Evolutionary conservation across 2,888 invertebrate genomes (phyloP), one percentile per base, ranked within the genome.

Genomic region (Rhorus exstirpatorius): DNA sequence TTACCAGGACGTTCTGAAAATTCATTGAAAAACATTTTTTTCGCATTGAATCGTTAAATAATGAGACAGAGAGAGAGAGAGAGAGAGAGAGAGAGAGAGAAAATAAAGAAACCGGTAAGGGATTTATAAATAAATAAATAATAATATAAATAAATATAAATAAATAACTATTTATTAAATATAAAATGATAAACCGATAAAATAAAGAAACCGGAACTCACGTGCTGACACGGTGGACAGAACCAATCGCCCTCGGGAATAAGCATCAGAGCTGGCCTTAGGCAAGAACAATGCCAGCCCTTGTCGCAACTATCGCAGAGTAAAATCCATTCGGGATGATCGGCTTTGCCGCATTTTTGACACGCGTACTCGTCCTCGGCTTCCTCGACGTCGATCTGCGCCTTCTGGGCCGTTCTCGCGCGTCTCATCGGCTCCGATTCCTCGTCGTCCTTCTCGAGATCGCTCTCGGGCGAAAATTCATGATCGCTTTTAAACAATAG

Each of bases 211-310:
- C 7, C 26, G n/a, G n/a, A 85, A 93, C 97, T 95, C 89, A 97
- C 97, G 93, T 99, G 99, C 93, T 98, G 97, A 93, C 99, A 99
- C 0, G 97, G 97, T 38, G 99, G 99, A 93, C 99, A 99, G 93
- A 96, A 98, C 99, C 99, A 99, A 93, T 99, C 97, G 0, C 99
- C 99, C 91, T 98, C 98, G 0, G 99, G 99, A 88, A 99, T 97
- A 35, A 97, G 95, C 93, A 99, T 96, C 51, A 99, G 95, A 79
- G 98, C 96, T 0, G 99, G 99, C 83, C 97, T 95, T 46, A 99
- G 95, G 91, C 99, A 99, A 53, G 97, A 97, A 82, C 98, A 99
- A 94, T 99, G 99, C 96, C 98, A 99, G n/a, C 99, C 99, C 83
- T 95, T 96, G 93, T 99, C 99, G 93, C 99, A 99, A 85, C 95